These are phyloP conservation scores for Polietes domitor DNA, from an alignment of 2,888 invertebrate genomes.

Conservation along the genomic window DNA sequence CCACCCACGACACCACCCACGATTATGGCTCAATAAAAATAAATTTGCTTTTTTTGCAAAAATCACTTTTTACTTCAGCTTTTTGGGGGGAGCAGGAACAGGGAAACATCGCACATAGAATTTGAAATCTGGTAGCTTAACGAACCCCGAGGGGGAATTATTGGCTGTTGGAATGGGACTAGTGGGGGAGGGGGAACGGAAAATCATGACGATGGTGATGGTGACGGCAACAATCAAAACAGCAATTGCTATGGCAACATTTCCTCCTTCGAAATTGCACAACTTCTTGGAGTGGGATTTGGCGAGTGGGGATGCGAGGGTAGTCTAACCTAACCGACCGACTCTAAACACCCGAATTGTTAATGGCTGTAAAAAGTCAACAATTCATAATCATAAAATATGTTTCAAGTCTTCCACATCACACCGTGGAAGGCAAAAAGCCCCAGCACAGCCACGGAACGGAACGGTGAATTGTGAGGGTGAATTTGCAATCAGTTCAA, in stretches of 20 bases:
- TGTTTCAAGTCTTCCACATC: slow-evolving; percentile 70
- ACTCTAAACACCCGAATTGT: slow-evolving; percentile 34
- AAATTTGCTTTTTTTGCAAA: slow-evolving; percentile 67
- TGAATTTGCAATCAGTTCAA: slow-evolving; percentile 61
- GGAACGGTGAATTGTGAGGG: slow-evolving; percentile 54
- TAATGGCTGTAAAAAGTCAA: slow-evolving; percentile 65
- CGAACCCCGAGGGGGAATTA: slow-evolving; percentile 41
- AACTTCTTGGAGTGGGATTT: not conserved
- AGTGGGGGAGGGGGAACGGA: not conserved
- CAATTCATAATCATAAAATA: slow-evolving; percentile 73
- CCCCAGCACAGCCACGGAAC: not conserved
- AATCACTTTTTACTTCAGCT: slow-evolving; percentile 28
- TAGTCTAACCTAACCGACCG: slow-evolving; percentile 17
- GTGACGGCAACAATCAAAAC: slow-evolving; percentile 64
- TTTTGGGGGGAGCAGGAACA: slow-evolving; percentile 34
- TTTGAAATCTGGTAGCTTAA: not conserved
- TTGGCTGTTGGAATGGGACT: slow-evolving; percentile 30
- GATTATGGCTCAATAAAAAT: slow-evolving; percentile 72
- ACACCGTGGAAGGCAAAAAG: slow-evolving; percentile 17
- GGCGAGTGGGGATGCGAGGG: slow-evolving; percentile 24
- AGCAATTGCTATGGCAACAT: slow-evolving; percentile 58
- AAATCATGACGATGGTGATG: slow-evolving; percentile 48
- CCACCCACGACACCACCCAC: slow-evolving; percentile 67
- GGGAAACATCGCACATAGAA: slow-evolving; percentile 20
- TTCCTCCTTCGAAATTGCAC: slow-evolving; percentile 34